Base-by-base conservation (phyloP, 1,140 invertebrate genomes). In the Philopotamus ludificatus region DNA sequence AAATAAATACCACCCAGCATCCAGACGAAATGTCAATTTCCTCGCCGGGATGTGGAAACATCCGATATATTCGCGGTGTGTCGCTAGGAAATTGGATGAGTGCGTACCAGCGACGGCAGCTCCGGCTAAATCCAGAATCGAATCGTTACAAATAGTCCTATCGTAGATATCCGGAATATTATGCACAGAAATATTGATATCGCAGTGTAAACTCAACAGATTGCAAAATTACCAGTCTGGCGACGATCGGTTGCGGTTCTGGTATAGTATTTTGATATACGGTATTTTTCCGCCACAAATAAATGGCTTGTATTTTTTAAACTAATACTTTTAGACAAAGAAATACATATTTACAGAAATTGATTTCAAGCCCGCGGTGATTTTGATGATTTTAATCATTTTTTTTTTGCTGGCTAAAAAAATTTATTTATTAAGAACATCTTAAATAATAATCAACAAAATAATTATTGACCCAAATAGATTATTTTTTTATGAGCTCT, bases 11-110 rank as follows among this genome's bases (percentile, higher is more conserved):
- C n/a, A n/a, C 28, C n/a, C 54, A 4, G 34, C 23, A 18, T 34
- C 22, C 39, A 55, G 47, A 44, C 66, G 61, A 65, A 51, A 68
- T 55, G 64, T 70, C 67, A 70, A 70, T 70, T 70, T 70, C 67
- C 67, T 65, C 22, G 16, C 16, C 39, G 44, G 67, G 63, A 65
- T 68, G 62, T 55, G 53, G 64, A 49, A 26, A 70, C 67, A 53
- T 70, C 67, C 67, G 67, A 70, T 70, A 63, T 53, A 62, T 62
- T 62, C 28, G 54, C 18, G 58, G 42, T 42, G 53, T 28, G 54
- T 45, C 25, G 34, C 12, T 18, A 47, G 67, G 67, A 70, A 70
- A 70, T 70, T 63, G 67, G 55, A 70, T 62, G 44, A 65, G 39
- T 49, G 67, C 57, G 66, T 54, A 22, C 28, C 28, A 12, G 44